Percentiles rank a stretch among this genome's conserved stretches.
These are phyloP conservation scores for Raphicerus campestris DNA, from an alignment of 2,113 vertebrate species.

Conservation along the genomic window DNA sequence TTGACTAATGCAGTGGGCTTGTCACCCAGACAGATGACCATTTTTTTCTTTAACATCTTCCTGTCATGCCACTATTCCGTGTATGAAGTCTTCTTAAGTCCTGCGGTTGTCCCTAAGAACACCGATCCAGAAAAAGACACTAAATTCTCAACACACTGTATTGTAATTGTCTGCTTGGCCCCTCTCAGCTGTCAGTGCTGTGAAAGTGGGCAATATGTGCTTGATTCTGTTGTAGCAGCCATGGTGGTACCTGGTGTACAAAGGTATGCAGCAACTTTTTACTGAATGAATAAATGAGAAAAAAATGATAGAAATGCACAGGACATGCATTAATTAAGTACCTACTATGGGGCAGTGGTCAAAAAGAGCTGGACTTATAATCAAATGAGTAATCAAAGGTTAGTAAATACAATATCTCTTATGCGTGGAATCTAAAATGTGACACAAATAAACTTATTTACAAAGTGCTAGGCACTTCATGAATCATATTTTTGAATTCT, in stretches of 20 bases:
- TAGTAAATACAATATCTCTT: not conserved
- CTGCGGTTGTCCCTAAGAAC: not conserved
- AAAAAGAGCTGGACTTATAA: not conserved
- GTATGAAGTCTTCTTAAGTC: not conserved
- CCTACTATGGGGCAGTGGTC: not conserved
- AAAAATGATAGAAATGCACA: not conserved
- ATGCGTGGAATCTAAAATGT: not conserved
- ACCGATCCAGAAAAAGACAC: not conserved
- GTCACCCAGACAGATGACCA: not conserved
- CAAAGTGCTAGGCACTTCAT: not conserved
- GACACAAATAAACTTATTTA: not conserved
- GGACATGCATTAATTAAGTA: not conserved
- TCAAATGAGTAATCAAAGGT: not conserved
- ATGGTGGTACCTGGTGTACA: not conserved
- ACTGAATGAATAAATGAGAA: not conserved
- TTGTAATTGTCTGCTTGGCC: not conserved
- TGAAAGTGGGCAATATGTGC: not conserved
- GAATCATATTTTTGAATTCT: not conserved
- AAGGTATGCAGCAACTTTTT: not conserved
- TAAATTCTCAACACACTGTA: not conserved
- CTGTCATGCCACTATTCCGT: not conserved
- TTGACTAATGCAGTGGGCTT: not conserved
- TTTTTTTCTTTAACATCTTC: slow-evolving; percentile 11
- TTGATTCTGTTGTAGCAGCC: not conserved
- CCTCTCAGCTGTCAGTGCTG: not conserved